Percentiles rank a stretch among this genome's conserved stretches.
Conservation (phyloP, 1,140 invertebrate species). For the Ceratoteleas bidentatus region DNA sequence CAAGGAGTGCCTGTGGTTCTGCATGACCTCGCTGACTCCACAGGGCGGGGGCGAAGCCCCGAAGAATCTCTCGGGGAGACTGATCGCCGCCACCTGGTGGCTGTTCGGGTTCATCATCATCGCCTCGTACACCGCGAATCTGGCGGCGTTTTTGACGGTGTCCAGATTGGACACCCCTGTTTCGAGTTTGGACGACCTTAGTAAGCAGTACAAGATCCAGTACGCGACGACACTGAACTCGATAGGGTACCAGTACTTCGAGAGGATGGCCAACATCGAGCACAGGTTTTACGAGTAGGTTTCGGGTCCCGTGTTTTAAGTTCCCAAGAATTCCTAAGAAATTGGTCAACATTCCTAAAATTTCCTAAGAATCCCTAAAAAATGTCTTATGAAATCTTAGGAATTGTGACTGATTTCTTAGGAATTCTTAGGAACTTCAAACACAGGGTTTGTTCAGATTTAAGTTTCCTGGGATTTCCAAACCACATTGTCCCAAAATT, state of each 20-base stretch:
- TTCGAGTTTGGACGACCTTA: constrained; percentile 94
- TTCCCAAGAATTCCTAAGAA: too few species aligned
- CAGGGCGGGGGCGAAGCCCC: constrained; percentile 98
- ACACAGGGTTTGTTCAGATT: background rate
- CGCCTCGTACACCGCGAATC: constrained; percentile 98
- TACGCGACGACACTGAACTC: constrained; percentile 94
- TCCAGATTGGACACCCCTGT: constrained; percentile 95
- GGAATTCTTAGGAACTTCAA: too few species aligned
- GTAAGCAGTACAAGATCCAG: constrained; percentile 97
- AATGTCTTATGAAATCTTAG: too few species aligned
- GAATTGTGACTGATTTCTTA: too few species aligned
- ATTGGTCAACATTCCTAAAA: too few species aligned
- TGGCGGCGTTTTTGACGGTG: constrained; percentile 96
- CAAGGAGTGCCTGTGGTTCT: constrained; percentile 99
- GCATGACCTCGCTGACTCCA: constrained; percentile 98
- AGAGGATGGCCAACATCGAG: constrained; percentile 98
- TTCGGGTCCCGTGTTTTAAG: too few species aligned
- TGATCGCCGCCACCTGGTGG: constrained; percentile 99
- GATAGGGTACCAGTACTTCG: constrained; percentile 94
- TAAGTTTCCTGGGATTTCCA: too few species aligned
- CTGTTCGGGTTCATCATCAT: constrained; percentile 98
- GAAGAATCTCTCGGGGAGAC: constrained; percentile 94
- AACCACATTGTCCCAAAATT: too few species aligned
- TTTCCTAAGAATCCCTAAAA: too few species aligned
- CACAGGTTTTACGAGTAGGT: constrained; percentile 96